Evolutionary conservation across 2,113 vertebrate species (phyloP).

Genomic region (Nesospiza acunhae): DNA sequence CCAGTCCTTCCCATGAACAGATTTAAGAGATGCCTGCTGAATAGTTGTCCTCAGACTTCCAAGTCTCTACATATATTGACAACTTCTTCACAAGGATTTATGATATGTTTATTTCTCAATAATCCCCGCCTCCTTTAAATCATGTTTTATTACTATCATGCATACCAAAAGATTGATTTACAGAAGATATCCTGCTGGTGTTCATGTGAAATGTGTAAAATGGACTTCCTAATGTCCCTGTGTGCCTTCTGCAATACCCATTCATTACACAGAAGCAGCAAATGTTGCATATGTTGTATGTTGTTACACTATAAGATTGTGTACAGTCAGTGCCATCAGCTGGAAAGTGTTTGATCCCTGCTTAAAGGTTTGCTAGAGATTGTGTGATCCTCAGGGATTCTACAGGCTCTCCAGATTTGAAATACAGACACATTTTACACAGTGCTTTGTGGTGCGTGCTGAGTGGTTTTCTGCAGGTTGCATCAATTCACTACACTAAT

Average conservation of each 20-base stretch:
- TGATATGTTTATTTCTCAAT: not conserved
- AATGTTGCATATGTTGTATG: not conserved
- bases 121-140: not conserved
- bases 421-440: not conserved
- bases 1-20: not conserved
- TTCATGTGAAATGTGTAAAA: not conserved
- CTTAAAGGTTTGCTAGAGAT: not conserved
- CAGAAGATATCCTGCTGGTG: not conserved
- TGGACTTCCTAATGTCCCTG: not conserved
- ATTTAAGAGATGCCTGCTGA: not conserved
- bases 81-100: not conserved
- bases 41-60: not conserved
- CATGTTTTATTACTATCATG: not conserved
- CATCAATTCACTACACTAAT: conserved; percentile 20
- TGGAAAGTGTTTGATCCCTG: not conserved
- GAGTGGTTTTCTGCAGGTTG: not conserved
- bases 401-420: not conserved
- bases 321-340: not conserved
- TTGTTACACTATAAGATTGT: not conserved
- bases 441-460: not conserved
- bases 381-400: not conserved
- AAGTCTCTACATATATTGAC: not conserved
- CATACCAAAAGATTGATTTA: not conserved
- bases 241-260: not conserved
- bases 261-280: not conserved